These are phyloP conservation scores for Sebastes jordani DNA, from an alignment of 2,797 vertebrate species.

Conservation along the genomic window DNA sequence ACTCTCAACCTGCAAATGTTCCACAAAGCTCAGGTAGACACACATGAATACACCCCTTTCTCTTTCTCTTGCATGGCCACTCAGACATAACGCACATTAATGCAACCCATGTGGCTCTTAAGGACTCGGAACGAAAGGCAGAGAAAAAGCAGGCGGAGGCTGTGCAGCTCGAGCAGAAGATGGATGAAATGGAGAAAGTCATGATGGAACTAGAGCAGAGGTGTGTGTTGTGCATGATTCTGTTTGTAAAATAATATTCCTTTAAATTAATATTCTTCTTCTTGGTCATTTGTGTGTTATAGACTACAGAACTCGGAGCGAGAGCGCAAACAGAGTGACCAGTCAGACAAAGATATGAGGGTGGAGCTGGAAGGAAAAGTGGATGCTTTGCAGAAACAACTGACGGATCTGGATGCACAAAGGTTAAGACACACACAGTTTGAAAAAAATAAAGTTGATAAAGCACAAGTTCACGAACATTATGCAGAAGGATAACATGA, in stretches of 20 bases:
- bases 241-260: neutral
- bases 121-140: constrained; percentile 87
- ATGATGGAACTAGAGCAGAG: constrained; percentile 90
- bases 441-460: neutral
- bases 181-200: constrained; percentile 86
- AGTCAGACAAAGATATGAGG: constrained; percentile 85
- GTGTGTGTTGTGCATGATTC: constrained; percentile 22
- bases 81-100: neutral
- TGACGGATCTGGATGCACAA: constrained; percentile 87
- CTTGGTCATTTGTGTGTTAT: neutral
- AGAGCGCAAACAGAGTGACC: constrained; percentile 81
- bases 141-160: constrained; percentile 89
- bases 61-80: neutral
- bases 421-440: constrained; percentile 76
- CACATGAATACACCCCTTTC: neutral
- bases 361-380: constrained; percentile 86
- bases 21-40: constrained; percentile 91
- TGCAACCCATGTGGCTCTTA: constrained; percentile 9
- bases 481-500: neutral
- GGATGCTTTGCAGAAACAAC: constrained; percentile 83
- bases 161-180: constrained; percentile 88
- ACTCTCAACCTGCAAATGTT: constrained; percentile 97
- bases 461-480: neutral
- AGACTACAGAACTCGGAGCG: constrained; percentile 88
- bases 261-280: neutral